Percentiles rank a stretch among this genome's conserved stretches.
Conservation (phyloP, 1,140 invertebrate species). For the Plectrocnemia conspersa region DNA sequence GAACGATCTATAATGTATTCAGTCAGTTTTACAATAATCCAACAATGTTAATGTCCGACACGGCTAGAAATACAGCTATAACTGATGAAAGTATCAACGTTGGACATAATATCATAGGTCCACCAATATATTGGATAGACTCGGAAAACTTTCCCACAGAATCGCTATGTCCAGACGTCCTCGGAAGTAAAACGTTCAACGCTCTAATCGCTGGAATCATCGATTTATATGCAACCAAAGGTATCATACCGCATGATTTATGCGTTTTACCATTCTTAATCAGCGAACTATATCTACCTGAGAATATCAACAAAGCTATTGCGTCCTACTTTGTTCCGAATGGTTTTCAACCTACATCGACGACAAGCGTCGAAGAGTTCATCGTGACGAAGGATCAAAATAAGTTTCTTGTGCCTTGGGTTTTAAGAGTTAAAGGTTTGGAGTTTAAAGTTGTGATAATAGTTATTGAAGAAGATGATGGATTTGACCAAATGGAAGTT, state of each 20-base stretch:
- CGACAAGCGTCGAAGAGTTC: slow-evolving; percentile 40
- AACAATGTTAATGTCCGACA: slow-evolving; percentile 32
- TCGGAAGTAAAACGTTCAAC: slow-evolving; percentile 28
- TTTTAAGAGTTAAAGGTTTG: slow-evolving; percentile 41
- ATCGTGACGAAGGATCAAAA: slow-evolving; percentile 36
- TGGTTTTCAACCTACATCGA: slow-evolving; percentile 38
- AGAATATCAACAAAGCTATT: slow-evolving; percentile 39
- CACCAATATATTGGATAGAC: slow-evolving; percentile 41
- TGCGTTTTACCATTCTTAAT: slow-evolving; percentile 42
- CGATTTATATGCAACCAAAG: slow-evolving; percentile 41
- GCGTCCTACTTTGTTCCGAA: slow-evolving; percentile 39
- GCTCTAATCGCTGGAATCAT: slow-evolving; percentile 38
- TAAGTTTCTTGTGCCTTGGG: slow-evolving; percentile 41
- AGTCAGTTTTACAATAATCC: slow-evolving; percentile 39
- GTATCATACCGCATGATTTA: slow-evolving; percentile 41
- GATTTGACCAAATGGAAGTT: slow-evolving; percentile 39
- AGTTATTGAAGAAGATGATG: slow-evolving; percentile 39
- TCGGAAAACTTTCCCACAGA: slow-evolving; percentile 21
- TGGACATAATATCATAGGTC: slow-evolving; percentile 38
- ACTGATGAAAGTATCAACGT: slow-evolving; percentile 36
- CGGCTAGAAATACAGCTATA: slow-evolving; percentile 28
- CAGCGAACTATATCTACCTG: slow-evolving; percentile 33
- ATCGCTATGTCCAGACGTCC: slow-evolving; percentile 4
- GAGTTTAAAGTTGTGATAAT: slow-evolving; percentile 44
- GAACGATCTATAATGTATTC: slow-evolving; percentile 40